Evolutionary conservation across 2,888 invertebrate genomes (phyloP), one percentile per base, ranked within the genome.

Genomic region (Rhagonycha lutea): DNA sequence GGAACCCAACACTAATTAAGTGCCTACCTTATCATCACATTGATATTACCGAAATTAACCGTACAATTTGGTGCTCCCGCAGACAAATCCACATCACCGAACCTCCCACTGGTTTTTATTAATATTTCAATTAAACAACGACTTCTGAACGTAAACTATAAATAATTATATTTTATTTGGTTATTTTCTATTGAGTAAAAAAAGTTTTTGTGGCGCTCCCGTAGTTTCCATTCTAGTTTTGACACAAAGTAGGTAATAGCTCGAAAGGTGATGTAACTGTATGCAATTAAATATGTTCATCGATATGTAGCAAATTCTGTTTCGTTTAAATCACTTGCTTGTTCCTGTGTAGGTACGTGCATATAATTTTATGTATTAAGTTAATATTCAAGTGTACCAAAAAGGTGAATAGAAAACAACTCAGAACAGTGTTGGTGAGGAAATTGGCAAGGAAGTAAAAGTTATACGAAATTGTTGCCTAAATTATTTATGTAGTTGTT

Each of bases 221-320:
- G 47, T 47, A 47, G 7, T n/a, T 47, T n/a, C n/a, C n/a, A n/a
- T 47, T 47, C 47, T n/a, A n/a, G 47, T 47, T 47, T 47, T 47
- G 47, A 47, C 47, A n/a, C n/a, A 47, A 47, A 47, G 12, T 18
- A 18, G 18, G 18, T 47, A 47, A 47, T 7, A 7, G 47, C n/a
- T 47, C 7, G 47, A 65, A 65, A 65, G 18, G 28, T 76, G 76
- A 76, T 73, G 73, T 71, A 76, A 76, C 23, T 67, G 28, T 69
- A 63, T 14, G 69, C 26, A 73, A 76, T 73, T 76, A 71, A 73
- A 26, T 68, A 32, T 73, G 73, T 71, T 73, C 76, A 76, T 67
- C 28, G 73, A 70, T 68, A 47, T 76, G 73, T 76, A 68, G 73
- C 76, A 47, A 68, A 18, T 32, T 32, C 67, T 76, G 9, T 14